Percentiles rank a stretch among this genome's conserved stretches.
Conservation (phyloP, 1,140 invertebrate species). For the Diachasma alloeum region DNA sequence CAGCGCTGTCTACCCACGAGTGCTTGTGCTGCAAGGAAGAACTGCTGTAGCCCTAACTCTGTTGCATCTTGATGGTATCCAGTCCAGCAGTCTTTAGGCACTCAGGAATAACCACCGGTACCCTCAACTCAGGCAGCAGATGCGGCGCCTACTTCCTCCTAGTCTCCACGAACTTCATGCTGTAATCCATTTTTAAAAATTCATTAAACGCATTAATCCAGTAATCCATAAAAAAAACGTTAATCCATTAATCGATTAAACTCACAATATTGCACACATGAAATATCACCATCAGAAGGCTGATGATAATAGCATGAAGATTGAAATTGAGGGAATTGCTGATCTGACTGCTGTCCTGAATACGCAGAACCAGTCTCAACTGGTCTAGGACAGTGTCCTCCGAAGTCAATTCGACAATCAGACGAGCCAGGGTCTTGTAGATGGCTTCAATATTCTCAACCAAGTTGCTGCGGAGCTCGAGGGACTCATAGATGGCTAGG, state of each 20-base stretch:
- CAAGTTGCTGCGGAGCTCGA: conserved; percentile 81
- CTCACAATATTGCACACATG: conserved; percentile 73
- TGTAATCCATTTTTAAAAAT: no score
- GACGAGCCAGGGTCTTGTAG: conserved; percentile 89
- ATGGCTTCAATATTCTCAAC: conserved; percentile 88
- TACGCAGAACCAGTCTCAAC: conserved; percentile 82
- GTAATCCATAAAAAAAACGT: no score
- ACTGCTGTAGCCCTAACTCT: conserved; percentile 70
- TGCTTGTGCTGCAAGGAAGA: conserved; percentile 66
- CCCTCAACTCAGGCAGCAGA: conserved; percentile 73
- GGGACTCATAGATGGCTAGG: conserved; percentile 75
- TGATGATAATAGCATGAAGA: conserved; percentile 80
- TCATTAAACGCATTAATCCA: no score
- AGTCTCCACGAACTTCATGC: conserved; percentile 73
- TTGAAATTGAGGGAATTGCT: conserved; percentile 80
- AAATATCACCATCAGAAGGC: conserved; percentile 79
- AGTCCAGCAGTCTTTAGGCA: conserved; percentile 75
- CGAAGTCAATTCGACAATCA: conserved; percentile 88
- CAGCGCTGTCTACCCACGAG: conserved; percentile 76
- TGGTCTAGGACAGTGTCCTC: conserved; percentile 90
- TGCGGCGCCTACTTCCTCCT: conserved; percentile 73
- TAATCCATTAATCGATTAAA: no score
- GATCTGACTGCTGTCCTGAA: conserved; percentile 79
- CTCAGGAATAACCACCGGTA: conserved; percentile 72
- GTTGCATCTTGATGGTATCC: conserved; percentile 72